Evolutionary conservation across 1,140 invertebrate species (phyloP), one percentile per base, ranked within the genome.

Genomic region (Lordiphosa collinella): DNA sequence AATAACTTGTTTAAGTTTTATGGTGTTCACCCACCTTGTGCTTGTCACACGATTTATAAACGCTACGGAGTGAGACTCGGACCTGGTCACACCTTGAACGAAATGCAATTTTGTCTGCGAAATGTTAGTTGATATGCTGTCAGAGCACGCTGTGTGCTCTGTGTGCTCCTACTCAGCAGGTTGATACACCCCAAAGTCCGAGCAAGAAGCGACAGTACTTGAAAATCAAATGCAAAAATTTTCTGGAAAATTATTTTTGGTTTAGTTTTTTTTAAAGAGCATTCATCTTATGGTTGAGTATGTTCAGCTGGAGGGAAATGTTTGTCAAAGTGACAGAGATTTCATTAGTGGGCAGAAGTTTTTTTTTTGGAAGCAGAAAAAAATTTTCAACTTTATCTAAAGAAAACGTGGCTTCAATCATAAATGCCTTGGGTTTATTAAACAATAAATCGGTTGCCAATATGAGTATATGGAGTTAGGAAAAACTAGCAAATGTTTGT

Each of bases 1-100:
- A 80, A 80, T 80, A 80, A 75, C 76, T 82, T 80, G 76, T 80
- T 80, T 82, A 70, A 80, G 66, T 80, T 82, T 75, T 80, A 82
- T 80, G 70, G 75, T 47, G 32, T 41, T n/a, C 47, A 43, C 37
- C 40, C 14, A 16, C 14, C 22, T 44, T 41, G 37, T 63, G 65
- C 65, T 64, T 82, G 76, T 82, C 65, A 71, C 60, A 74, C 60
- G 71, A 80, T 82, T 82, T 80, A 80, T 75, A 82, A 80, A 62
- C 46, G 71, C 55, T 49, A 36, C 43, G 49, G 44, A 34, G 55
- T 54, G 35, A 36, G 63, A 60, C 58, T 60, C 35, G 62, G 43
- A 53, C 59, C 63, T 50, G 65, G 60, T 64, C 66, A 70, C 76
- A 82, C 70, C 75, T 79, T 82, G 76, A 74, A 49, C 55, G 53